Base-by-base conservation (phyloP, 2,113 vertebrate genomes). In the Thymallus thymallus region DNA sequence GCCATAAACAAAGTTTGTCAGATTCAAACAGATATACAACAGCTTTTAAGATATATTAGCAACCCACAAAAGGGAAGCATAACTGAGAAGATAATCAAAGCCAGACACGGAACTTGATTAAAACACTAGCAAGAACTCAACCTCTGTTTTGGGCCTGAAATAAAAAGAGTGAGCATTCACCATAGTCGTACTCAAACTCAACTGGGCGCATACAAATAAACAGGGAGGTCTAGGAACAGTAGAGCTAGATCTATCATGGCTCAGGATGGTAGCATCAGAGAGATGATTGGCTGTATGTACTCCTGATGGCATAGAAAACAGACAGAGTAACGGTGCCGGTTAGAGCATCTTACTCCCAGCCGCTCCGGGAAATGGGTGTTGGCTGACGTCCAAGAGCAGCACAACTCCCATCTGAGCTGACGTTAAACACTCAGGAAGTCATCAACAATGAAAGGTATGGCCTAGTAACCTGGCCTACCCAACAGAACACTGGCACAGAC, bases 31-130 rank as follows among this genome's bases (percentile, higher is more conserved):
- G 64, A 81, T 51, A 71, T 62, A 62, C 72, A 48, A 69, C 62
- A 71, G 75, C 56, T 51, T 65, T 69, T 69, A 61, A 71, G 24
- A 55, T 13, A 32, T 71, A 69, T 78, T 71, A 79, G 65, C 69
- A 80, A 62, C 58, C 77, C 74, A 83, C 73, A 77, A 76, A 68
- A 79, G 35, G 80, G 66, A 62, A 58, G 55, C 58, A 26, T 69
- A 82, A 79, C 26, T 6, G 75, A 68, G 30, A 46, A 68, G 61
- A 67, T 80, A 74, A 84, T 76, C 61, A 83, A 77, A 80, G 46
- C 48, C 71, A 80, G 68, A 32, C 71, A 41, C 66, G 24, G 74
- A 71, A 75, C 71, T 86, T 76, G 75, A 79, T 82, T 78, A 80
- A 84, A 82, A 82, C 9, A 72, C 55, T 61, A 76, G n/a, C 20